Percentiles rank a stretch among this genome's conserved stretches.
These are phyloP conservation scores for Hemibagrus wyckioides DNA, from an alignment of 2,113 vertebrate genomes.

Conservation along the genomic window DNA sequence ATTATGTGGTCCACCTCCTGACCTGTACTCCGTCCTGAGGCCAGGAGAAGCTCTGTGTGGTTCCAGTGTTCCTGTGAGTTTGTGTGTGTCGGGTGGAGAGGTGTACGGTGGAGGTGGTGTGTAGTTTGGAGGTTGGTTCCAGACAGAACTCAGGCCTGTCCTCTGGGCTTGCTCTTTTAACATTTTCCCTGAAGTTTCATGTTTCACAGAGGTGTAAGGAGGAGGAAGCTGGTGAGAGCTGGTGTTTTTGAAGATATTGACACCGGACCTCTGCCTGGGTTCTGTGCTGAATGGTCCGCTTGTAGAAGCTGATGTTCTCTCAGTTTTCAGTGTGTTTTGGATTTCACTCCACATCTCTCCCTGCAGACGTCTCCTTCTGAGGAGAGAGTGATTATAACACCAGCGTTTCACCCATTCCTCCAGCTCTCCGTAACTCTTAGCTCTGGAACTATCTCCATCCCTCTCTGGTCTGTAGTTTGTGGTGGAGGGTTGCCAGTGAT, in stretches of 20 bases:
- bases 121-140: conserved; percentile 80
- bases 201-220: conserved; percentile 13
- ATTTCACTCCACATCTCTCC: conserved; percentile 55
- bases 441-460: conserved; percentile 56
- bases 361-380: conserved; percentile 65
- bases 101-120: conserved; percentile 83
- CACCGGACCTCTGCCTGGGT: conserved; percentile 17
- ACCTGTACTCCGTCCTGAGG: conserved; percentile 48
- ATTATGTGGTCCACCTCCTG: conserved; percentile 42
- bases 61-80: conserved; percentile 6
- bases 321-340: conserved; percentile 53
- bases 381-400: conserved; percentile 68
- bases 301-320: conserved; percentile 47
- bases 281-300: conserved; percentile 46
- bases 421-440: conserved; percentile 67
- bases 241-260: conserved; percentile 47
- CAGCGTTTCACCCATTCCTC: conserved; percentile 67
- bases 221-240: background rate
- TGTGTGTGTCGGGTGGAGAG: conserved; percentile 65
- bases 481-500: conserved; percentile 62
- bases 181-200: conserved; percentile 16
- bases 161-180: conserved; percentile 54
- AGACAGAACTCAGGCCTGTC: conserved; percentile 54
- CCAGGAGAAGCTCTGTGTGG: background rate
- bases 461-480: conserved; percentile 58